Conservation (phyloP, 2,113 vertebrate genomes). For the Hoplias malabaricus region DNA sequence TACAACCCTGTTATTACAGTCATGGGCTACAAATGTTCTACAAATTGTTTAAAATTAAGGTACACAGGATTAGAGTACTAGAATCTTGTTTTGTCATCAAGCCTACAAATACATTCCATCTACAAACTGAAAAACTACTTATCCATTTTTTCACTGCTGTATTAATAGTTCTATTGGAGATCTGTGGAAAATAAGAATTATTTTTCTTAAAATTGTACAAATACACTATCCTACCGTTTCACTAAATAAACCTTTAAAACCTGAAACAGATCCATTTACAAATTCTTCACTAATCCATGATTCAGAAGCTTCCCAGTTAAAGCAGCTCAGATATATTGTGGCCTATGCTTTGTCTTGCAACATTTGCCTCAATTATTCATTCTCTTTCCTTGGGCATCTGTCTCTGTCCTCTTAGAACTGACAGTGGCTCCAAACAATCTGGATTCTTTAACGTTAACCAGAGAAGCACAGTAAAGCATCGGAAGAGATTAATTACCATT, state of each 20-base stretch:
- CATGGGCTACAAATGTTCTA: too few relatives aligned
- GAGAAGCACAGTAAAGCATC: constrained; percentile 51
- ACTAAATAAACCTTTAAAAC: not conserved
- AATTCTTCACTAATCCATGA: too few relatives aligned
- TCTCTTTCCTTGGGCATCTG: constrained; percentile 20
- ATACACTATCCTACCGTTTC: too few relatives aligned
- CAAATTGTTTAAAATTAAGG: too few relatives aligned
- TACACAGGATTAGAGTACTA: too few relatives aligned
- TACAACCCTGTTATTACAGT: too few relatives aligned
- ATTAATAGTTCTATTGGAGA: not conserved
- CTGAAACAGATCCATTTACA: not conserved
- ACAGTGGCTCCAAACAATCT: constrained; percentile 49
- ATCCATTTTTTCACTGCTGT: too few relatives aligned
- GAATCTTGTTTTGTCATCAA: too few relatives aligned
- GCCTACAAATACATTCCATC: too few relatives aligned
- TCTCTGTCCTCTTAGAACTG: constrained; percentile 31
- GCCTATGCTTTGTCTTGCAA: not conserved
- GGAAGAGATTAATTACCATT: constrained; percentile 55
- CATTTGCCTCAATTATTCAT: constrained; percentile 27
- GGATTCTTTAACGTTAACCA: constrained; percentile 49
- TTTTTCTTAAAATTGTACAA: not conserved
- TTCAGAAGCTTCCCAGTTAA: not conserved
- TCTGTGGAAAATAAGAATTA: not conserved
- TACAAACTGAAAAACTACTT: too few relatives aligned
- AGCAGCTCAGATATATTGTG: not conserved